A percentile compares a stretch with the other conserved stretches of the same genome.
Conservation (phyloP, 2,113 vertebrate species). For the Grus americana region DNA sequence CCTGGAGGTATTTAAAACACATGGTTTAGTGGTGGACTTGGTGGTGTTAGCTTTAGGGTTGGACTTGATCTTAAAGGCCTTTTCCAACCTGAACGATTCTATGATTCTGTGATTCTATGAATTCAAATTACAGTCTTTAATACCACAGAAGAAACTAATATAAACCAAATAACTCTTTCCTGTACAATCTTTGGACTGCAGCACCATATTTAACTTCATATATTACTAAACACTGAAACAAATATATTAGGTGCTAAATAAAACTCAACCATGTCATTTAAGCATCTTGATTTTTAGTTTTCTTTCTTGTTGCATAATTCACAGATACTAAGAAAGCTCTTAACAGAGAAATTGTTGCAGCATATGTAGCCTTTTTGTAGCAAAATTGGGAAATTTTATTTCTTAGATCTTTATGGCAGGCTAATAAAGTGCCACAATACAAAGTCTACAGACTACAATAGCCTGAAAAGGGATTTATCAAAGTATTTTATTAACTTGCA, state of each 20-base stretch:
- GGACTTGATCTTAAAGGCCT: background rate
- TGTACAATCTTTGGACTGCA: background rate
- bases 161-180: background rate
- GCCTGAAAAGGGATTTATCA: background rate
- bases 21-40: background rate
- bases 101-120: background rate
- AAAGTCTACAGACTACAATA: background rate
- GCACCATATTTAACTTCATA: background rate
- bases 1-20: background rate
- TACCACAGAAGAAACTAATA: background rate
- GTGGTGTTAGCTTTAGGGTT: background rate
- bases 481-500: slow-evolving; percentile 12
- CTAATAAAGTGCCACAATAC: background rate
- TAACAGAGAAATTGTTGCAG: background rate
- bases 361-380: background rate
- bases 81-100: background rate
- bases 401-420: background rate
- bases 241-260: background rate
- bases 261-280: background rate
- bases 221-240: background rate
- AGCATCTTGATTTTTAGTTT: background rate
- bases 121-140: background rate
- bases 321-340: background rate
- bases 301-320: background rate
- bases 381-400: background rate